A percentile compares a stretch with the other conserved stretches of the same genome.
Evolutionary conservation across 2,113 vertebrate genomes (phyloP).

Genomic region (Callocephalon fimbriatum): DNA sequence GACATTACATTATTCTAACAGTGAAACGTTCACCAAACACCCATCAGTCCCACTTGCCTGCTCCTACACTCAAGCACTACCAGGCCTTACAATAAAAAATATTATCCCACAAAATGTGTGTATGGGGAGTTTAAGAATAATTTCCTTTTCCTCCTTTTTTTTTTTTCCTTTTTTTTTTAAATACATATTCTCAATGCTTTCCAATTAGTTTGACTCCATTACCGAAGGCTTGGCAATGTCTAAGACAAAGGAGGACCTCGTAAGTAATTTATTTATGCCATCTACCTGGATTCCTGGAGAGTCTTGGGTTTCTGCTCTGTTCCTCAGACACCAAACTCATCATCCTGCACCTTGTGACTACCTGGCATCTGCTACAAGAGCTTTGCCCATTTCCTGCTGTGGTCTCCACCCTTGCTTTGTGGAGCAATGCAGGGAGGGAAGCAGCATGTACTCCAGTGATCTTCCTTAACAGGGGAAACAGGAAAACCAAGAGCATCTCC

Average conservation of each 20-base stretch:
- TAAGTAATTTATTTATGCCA: background rate
- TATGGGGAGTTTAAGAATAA: background rate
- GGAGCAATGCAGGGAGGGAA: fast-evolving
- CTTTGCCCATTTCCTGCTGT: background rate
- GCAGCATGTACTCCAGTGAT: background rate
- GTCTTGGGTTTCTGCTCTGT: background rate
- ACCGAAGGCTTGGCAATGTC: background rate
- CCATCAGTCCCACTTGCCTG: background rate
- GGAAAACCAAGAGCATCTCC: background rate
- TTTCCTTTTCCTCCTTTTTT: background rate
- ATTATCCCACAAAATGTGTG: background rate
- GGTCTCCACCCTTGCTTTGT: background rate
- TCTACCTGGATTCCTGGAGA: background rate
- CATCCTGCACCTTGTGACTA: background rate
- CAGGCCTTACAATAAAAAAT: background rate
- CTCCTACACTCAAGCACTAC: background rate
- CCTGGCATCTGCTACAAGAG: background rate
- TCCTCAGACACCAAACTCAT: background rate
- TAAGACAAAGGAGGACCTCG: background rate
- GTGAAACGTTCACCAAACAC: background rate
- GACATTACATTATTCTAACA: background rate
- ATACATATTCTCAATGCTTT: background rate
- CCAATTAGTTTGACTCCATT: background rate
- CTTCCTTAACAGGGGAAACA: background rate
- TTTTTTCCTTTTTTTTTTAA: no score